Evolutionary conservation across 2,888 invertebrate species (phyloP).

Genomic region (Erynnis tages): DNA sequence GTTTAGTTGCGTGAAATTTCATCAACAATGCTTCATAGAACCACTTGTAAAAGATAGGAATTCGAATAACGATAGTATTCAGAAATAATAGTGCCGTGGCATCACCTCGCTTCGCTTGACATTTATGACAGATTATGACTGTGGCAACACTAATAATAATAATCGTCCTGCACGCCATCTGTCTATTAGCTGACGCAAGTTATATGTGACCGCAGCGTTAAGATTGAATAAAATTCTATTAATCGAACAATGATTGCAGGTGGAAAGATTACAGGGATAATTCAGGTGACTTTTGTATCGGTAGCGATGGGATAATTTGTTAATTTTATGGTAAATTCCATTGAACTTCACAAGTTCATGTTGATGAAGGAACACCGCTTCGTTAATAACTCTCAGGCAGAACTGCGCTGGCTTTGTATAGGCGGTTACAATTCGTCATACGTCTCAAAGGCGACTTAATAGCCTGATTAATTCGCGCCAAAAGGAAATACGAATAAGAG

Average conservation of each 20-base stretch:
- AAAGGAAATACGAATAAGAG: constrained; percentile 75
- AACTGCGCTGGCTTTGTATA: constrained; percentile 54
- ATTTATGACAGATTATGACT: constrained; percentile 77
- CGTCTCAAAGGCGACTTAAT: constrained; percentile 72
- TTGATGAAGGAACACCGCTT: neutral
- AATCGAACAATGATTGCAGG: constrained; percentile 62
- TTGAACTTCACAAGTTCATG: too few species aligned
- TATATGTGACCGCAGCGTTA: constrained; percentile 54
- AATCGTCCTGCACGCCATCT: constrained; percentile 70
- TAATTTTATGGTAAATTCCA: too few species aligned
- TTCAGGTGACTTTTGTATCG: neutral
- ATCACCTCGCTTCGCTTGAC: constrained; percentile 61
- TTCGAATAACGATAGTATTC: constrained; percentile 65
- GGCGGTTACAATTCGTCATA: constrained; percentile 73
- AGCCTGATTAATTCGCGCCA: constrained; percentile 77
- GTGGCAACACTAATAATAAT: constrained; percentile 72
- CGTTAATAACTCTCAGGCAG: neutral
- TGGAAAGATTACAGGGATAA: constrained; percentile 42
- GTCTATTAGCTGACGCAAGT: constrained; percentile 70
- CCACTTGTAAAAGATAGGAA: constrained; percentile 62
- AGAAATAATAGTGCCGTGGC: constrained; percentile 61
- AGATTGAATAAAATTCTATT: constrained; percentile 67
- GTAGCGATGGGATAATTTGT: neutral
- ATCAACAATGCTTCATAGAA: constrained; percentile 58
- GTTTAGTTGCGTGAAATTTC: constrained; percentile 65